phyloP scores from a whole-genome alignment of 2,888 invertebrate species.

The Blastobasis adustella region DNA sequence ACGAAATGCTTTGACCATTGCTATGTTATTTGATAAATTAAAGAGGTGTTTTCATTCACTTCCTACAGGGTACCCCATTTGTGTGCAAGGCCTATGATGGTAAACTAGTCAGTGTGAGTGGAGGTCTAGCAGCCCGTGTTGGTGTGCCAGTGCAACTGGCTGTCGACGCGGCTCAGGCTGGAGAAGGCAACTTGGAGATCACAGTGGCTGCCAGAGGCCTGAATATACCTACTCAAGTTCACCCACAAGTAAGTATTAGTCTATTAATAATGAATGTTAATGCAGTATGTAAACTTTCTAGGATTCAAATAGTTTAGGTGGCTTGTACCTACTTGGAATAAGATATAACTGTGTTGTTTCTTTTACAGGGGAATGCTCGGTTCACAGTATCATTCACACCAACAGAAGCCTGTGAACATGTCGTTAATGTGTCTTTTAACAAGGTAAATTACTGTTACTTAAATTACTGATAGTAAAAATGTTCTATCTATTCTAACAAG shows the following conservation, averaged over 20 bases:
- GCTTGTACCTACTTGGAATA: neutral
- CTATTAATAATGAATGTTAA: too few relatives aligned
- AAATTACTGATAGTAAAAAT: neutral
- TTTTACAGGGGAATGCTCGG: constrained; percentile 73
- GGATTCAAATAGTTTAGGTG: too few relatives aligned
- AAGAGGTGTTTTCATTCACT: too few relatives aligned
- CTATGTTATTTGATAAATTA: too few relatives aligned
- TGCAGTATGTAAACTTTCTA: too few relatives aligned
- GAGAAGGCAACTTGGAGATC: constrained; percentile 97
- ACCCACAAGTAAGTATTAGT: constrained; percentile 83
- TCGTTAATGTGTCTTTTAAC: constrained; percentile 98
- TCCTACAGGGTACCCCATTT: constrained; percentile 85
- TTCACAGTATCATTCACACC: constrained; percentile 98
- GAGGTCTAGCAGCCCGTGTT: constrained; percentile 81
- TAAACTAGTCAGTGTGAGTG: constrained; percentile 87
- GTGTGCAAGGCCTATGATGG: constrained; percentile 95
- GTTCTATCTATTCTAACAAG: neutral
- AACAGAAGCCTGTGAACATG: constrained; percentile 93
- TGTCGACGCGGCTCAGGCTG: constrained; percentile 96
- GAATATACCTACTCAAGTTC: constrained; percentile 96
- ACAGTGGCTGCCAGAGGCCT: constrained; percentile 95
- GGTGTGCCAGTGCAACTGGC: constrained; percentile 95
- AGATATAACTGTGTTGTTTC: neutral
- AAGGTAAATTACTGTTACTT: constrained; percentile 71
- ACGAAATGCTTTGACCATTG: too few relatives aligned